These are phyloP conservation scores for Drosophila asahinai DNA, from an alignment of 1,140 invertebrate genomes.

Conservation along the genomic window DNA sequence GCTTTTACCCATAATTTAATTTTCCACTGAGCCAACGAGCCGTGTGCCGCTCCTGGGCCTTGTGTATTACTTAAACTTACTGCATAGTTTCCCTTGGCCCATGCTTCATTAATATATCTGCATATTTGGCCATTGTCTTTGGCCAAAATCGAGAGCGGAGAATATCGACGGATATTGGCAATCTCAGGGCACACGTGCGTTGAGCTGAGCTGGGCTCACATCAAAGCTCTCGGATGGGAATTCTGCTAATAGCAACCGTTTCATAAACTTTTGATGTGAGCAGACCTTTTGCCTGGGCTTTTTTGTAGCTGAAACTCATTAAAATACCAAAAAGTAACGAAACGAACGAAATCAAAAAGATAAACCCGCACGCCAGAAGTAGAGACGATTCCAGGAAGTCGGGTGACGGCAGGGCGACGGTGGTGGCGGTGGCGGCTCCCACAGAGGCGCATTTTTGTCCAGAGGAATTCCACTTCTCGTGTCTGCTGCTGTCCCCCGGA, in stretches of 20 bases:
- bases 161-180: constrained; percentile 38
- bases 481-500: background rate
- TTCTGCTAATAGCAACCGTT: constrained; percentile 70
- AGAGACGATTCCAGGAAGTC: constrained; percentile 66
- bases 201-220: constrained; percentile 29
- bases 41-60: background rate
- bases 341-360: constrained; percentile 72
- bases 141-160: constrained; percentile 9
- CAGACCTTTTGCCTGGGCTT: constrained; percentile 47
- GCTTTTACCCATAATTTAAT: constrained; percentile 31
- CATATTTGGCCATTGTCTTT: constrained; percentile 40
- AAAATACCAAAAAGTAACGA: constrained; percentile 72
- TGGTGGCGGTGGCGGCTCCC: constrained; percentile 45
- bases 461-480: constrained; percentile 53
- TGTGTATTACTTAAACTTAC: background rate
- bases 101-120: constrained; percentile 43
- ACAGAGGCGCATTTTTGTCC: constrained; percentile 57
- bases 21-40: background rate
- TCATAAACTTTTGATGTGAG: constrained; percentile 54
- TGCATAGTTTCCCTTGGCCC: constrained; percentile 23
- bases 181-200: constrained; percentile 46
- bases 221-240: constrained; percentile 59
- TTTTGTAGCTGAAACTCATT: constrained; percentile 61
- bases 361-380: constrained; percentile 64
- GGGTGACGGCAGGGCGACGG: constrained; percentile 37